A percentile compares a stretch with the other conserved stretches of the same genome.
Evolutionary conservation across 2,888 invertebrate species (phyloP).

Genomic region (Trissoscelio sp.): DNA sequence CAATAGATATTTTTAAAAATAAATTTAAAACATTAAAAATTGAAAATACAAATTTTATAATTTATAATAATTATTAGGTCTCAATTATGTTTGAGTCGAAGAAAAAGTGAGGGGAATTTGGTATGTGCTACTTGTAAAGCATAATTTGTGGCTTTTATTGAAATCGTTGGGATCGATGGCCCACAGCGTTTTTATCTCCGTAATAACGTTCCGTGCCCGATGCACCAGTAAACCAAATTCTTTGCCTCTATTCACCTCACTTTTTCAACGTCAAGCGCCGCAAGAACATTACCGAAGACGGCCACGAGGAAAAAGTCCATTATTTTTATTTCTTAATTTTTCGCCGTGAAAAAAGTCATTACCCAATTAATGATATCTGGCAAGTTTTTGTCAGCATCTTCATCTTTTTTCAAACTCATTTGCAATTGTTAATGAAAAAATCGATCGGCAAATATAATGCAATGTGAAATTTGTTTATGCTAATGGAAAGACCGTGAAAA

Average conservation of each 20-base stretch:
- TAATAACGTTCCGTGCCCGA: slow-evolving; percentile 38
- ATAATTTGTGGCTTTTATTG: slow-evolving; percentile 55
- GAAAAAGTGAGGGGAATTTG: not conserved
- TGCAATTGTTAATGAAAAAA: slow-evolving; percentile 20
- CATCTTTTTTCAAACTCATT: not conserved
- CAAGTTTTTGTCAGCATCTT: not conserved
- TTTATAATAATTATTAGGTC: too few relatives aligned
- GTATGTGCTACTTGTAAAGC: slow-evolving; percentile 40
- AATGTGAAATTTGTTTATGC: slow-evolving; percentile 53
- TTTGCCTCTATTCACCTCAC: slow-evolving; percentile 16
- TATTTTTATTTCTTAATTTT: slow-evolving; percentile 24
- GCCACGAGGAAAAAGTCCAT: slow-evolving; percentile 1
- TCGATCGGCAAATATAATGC: slow-evolving; percentile 34
- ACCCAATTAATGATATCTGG: not conserved
- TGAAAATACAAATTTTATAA: too few relatives aligned
- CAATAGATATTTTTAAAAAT: too few relatives aligned
- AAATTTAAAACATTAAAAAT: too few relatives aligned
- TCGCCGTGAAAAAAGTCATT: not conserved
- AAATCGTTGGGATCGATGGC: slow-evolving; percentile 51
- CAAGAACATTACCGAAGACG: slow-evolving; percentile 13
- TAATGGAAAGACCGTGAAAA: slow-evolving; percentile 41
- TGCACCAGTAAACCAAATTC: slow-evolving; percentile 51
- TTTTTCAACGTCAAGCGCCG: slow-evolving; percentile 23
- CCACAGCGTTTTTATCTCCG: slow-evolving; percentile 43
- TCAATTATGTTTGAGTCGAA: not conserved